Evolutionary conservation across 2,113 vertebrate species (phyloP).

Genomic region (Menura novaehollandiae): DNA sequence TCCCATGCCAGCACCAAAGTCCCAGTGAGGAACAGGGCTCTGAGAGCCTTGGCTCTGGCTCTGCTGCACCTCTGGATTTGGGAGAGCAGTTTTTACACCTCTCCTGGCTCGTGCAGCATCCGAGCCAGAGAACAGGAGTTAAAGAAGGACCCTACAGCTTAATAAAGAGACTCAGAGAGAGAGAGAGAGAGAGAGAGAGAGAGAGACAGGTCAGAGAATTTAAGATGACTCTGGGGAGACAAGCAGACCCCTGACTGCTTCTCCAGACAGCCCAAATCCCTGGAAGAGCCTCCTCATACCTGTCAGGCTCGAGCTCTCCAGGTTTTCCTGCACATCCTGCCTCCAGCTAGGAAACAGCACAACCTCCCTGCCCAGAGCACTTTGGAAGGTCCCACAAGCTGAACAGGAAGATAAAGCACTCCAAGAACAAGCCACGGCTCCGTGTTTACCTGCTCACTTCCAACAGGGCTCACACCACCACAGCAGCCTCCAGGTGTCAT

Average conservation of each 20-base stretch:
- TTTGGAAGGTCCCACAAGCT: not conserved
- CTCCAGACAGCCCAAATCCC: not conserved
- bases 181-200: not conserved
- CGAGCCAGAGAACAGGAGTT: not conserved
- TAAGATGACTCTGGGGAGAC: not conserved
- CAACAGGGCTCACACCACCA: not conserved
- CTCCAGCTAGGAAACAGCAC: not conserved
- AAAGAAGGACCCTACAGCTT: not conserved
- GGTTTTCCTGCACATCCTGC: not conserved
- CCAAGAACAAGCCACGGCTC: not conserved
- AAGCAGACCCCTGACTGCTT: not conserved
- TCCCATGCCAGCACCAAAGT: not conserved
- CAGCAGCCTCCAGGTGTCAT: conserved; percentile 19
- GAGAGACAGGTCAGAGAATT: not conserved
- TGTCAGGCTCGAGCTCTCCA: not conserved
- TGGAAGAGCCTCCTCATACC: not conserved
- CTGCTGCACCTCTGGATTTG: not conserved
- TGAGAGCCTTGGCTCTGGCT: not conserved
- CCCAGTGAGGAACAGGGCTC: not conserved
- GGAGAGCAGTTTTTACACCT: not conserved
- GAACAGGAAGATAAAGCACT: not conserved
- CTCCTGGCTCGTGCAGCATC: not conserved
- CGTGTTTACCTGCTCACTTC: not conserved
- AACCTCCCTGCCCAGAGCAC: not conserved
- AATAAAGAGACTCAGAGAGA: not conserved